Base-by-base conservation (phyloP, 2,888 invertebrate genomes). In the Lasioglossum morio region DNA sequence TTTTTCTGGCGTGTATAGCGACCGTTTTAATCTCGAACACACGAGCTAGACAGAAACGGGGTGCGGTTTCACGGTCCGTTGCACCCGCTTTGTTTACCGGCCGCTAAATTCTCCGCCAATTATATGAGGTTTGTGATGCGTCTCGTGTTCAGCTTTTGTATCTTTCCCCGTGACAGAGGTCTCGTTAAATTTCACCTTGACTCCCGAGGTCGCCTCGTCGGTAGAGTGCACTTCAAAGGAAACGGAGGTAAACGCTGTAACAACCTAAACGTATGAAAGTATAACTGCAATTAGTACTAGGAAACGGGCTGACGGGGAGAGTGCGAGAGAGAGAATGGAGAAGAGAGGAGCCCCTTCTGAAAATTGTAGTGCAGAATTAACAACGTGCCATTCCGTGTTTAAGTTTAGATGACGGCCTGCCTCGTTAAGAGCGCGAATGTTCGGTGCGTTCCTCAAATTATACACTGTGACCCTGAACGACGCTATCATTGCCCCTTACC, bases 41-140 rank as follows among this genome's bases (percentile, higher is more conserved):
- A 89, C 91, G 92, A 91, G 92, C 92, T 92, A 92, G 92, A 94
- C 66, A 66, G 66, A 94, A 92, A 30, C 63, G 63, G 60, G 89
- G 82, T 92, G 91, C 88, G 92, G 90, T 88, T 91, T 93, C 88
- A 93, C 92, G 92, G 92, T 86, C 91, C 91, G 91, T 86, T 93
- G 92, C 92, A 85, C 90, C 86, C 87, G 90, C 92, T 93, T 93
- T 92, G 91, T 91, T 90, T 87, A 88, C 91, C 91, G 88, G 84
- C 84, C 87, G 87, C 92, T 92, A 91, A 92, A 92, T 92, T 91
- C 92, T 92, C 90, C 90, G 89, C 93, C 93, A 93, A 94, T 94
- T 93, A 93, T 93, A 93, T 92, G 92, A 91, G 89, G 90, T 92
- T 93, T 92, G 93, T 89, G 92, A 92, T 87, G 87, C 83, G 83